phyloP scores from a whole-genome alignment of 2,113 vertebrate genomes.

The Sakesphorus luctuosus region DNA sequence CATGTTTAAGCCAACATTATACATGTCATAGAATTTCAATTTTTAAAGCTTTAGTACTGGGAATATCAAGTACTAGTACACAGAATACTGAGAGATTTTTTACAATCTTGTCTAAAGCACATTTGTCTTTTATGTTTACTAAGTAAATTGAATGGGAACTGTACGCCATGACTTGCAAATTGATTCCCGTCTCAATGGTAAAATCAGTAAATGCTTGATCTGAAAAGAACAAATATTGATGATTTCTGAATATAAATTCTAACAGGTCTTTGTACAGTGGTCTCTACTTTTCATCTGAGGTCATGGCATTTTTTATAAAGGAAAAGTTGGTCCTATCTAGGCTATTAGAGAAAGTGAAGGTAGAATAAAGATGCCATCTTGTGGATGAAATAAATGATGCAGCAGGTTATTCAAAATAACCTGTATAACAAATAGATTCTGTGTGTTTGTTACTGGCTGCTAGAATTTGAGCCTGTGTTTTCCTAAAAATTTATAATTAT shows the following conservation, averaged over 20 bases:
- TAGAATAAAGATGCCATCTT: slow-evolving; percentile 54
- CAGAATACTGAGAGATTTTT: not conserved
- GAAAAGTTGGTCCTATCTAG: not conserved
- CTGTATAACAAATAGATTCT: not conserved
- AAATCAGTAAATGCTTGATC: not conserved
- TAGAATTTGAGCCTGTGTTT: not conserved
- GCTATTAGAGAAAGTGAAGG: not conserved
- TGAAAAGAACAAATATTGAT: not conserved
- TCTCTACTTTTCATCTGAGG: not conserved
- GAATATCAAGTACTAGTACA: not conserved
- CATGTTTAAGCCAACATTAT: not conserved
- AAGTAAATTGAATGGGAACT: not conserved
- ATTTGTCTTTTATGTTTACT: slow-evolving; percentile 2
- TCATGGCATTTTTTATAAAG: not conserved
- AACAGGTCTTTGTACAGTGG: not conserved
- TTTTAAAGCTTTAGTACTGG: not conserved
- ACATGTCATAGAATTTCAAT: not conserved
- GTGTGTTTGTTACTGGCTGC: not conserved
- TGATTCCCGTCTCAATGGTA: not conserved
- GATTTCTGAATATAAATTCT: not conserved
- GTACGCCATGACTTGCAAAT: not conserved
- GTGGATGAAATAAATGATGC: slow-evolving; percentile 33
- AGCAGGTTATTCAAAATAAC: not conserved
- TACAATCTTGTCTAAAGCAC: not conserved
- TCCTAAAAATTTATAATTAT: not conserved